A percentile compares a stretch with the other conserved stretches of the same genome.
Conservation (phyloP, 2,797 vertebrate genomes). For the Hybognathus amarus region DNA sequence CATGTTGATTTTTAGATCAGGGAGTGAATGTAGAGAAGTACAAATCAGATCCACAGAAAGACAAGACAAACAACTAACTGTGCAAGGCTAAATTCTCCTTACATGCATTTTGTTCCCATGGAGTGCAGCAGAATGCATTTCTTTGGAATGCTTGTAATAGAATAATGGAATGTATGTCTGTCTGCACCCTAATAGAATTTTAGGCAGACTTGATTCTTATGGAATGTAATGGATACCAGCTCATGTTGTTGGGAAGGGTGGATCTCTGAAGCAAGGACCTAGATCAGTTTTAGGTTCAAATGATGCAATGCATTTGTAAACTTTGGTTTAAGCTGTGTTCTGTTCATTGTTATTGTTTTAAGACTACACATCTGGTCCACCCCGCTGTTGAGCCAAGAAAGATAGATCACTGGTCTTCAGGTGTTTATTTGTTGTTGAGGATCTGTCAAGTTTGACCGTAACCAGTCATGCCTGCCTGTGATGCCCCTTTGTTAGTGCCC, state of each 20-base stretch:
- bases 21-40: slow-evolving; percentile 42
- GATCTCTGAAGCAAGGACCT: slow-evolving; percentile 4
- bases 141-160: slow-evolving; percentile 15
- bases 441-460: slow-evolving; percentile 93
- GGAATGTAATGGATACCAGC: slow-evolving; percentile 26
- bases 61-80: slow-evolving; percentile 6
- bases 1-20: slow-evolving; percentile 49
- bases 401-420: not conserved
- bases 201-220: slow-evolving; percentile 20
- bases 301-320: slow-evolving; percentile 6
- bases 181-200: slow-evolving; percentile 16
- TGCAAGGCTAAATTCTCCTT: not conserved
- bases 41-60: slow-evolving; percentile 30
- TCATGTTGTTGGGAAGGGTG: not conserved
- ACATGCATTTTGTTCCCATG: slow-evolving; percentile 6
- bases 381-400: slow-evolving; percentile 52
- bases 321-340: slow-evolving; percentile 35
- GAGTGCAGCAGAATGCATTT: slow-evolving; percentile 22
- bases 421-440: slow-evolving; percentile 74
- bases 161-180: slow-evolving; percentile 40
- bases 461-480: slow-evolving; percentile 92
- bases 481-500: slow-evolving; percentile 93
- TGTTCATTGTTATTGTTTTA: slow-evolving; percentile 45
- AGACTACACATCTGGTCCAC: slow-evolving; percentile 49
- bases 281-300: slow-evolving; percentile 3